Conservation (phyloP, 2,888 invertebrate species). For the Drosophila siamana region DNA sequence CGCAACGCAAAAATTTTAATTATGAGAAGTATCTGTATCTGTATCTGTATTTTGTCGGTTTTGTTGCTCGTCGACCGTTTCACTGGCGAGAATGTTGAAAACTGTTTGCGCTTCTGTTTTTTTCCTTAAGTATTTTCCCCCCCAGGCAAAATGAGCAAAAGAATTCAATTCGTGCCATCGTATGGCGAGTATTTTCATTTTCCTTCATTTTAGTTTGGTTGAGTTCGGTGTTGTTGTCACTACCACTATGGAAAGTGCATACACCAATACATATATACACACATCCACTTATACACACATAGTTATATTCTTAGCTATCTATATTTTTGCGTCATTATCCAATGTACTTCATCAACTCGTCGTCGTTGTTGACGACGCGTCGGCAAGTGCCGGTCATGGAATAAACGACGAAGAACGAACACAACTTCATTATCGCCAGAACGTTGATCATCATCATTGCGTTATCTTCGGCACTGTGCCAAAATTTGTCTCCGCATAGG, state of each 20-base stretch:
- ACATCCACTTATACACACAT: constrained; percentile 11
- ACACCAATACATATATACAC: background rate
- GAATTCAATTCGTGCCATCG: constrained; percentile 52
- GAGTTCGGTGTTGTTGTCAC: constrained; percentile 40
- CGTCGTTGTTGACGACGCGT: constrained; percentile 41
- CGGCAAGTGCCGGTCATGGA: constrained; percentile 69
- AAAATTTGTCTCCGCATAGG: constrained; percentile 40
- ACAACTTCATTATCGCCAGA: constrained; percentile 23
- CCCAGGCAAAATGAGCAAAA: constrained; percentile 55
- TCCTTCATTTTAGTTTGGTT: constrained; percentile 16
- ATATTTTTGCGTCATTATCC: constrained; percentile 72
- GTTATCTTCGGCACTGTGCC: constrained; percentile 67
- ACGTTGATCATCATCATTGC: constrained; percentile 22
- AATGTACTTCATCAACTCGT: constrained; percentile 74
- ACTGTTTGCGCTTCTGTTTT: constrained; percentile 52
- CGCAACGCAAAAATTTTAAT: constrained; percentile 69
- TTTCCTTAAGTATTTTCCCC: constrained; percentile 50
- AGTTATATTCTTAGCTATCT: constrained; percentile 18
- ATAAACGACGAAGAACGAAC: constrained; percentile 29
- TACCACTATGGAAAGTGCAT: constrained; percentile 10
- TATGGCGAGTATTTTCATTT: constrained; percentile 23
- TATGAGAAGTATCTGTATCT: constrained; percentile 63
- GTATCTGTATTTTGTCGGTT: background rate
- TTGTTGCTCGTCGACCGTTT: constrained; percentile 61
- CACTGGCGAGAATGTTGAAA: constrained; percentile 74